Percentiles rank a stretch among this genome's conserved stretches.
Evolutionary conservation across 2,113 vertebrate genomes (phyloP).

Genomic region (Scolopax mira): DNA sequence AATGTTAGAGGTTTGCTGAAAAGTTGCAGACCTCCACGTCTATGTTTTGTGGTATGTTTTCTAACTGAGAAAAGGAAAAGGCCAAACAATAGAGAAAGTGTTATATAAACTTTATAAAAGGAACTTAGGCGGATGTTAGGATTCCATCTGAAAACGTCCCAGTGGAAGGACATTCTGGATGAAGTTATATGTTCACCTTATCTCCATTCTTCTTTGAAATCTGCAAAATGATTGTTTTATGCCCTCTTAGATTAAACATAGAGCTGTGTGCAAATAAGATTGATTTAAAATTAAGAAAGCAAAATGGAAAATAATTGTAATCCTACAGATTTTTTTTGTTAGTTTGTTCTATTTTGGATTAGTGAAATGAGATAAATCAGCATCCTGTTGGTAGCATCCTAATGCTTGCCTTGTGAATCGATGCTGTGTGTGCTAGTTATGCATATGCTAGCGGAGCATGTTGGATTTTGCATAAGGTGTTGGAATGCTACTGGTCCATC

Average conservation of each 20-base stretch:
- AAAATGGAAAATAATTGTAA: not conserved
- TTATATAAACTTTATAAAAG: not conserved
- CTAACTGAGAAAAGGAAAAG: not conserved
- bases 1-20: not conserved
- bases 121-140: not conserved
- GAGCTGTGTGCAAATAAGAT: not conserved
- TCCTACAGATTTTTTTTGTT: not conserved
- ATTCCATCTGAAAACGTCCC: not conserved
- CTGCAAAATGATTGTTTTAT: not conserved
- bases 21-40: not conserved
- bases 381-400: not conserved
- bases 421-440: not conserved
- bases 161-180: not conserved
- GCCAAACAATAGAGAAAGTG: not conserved
- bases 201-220: not conserved
- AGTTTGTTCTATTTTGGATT: not conserved
- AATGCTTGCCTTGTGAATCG: not conserved
- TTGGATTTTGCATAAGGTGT: not conserved
- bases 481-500: not conserved
- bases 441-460: not conserved
- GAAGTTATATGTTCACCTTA: not conserved
- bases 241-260: not conserved
- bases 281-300: not conserved
- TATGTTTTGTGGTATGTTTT: not conserved
- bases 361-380: not conserved